A percentile compares a stretch with the other conserved stretches of the same genome.
phyloP scores from a whole-genome alignment of 2,797 vertebrate species.

The Cuniculus paca region DNA sequence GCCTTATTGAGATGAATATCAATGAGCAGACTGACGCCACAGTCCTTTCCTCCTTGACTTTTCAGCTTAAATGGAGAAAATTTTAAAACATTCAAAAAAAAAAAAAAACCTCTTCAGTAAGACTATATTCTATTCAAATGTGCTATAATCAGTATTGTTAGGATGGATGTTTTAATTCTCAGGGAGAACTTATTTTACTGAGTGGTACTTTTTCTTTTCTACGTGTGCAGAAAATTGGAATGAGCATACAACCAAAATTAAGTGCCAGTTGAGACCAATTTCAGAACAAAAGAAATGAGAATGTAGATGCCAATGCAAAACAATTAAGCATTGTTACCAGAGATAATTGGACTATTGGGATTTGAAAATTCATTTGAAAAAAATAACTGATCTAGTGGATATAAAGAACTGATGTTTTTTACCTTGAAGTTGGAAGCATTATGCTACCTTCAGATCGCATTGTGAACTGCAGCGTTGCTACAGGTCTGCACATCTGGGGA shows the following conservation, averaged over 20 bases:
- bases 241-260: neutral
- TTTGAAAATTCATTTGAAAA: conserved; percentile 49
- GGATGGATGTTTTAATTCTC: neutral
- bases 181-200: neutral
- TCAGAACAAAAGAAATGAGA: conserved; percentile 33
- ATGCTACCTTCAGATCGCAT: neutral
- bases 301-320: neutral
- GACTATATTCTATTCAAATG: neutral
- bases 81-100: neutral
- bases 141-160: neutral
- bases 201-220: neutral
- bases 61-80: neutral
- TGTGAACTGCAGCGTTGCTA: neutral
- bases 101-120: neutral
- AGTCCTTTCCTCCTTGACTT: neutral
- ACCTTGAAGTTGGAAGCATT: neutral
- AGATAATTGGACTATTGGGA: conserved; percentile 41
- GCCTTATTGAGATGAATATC: neutral
- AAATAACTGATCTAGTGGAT: neutral
- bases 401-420: neutral
- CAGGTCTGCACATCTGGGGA: neutral
- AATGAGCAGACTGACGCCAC: neutral
- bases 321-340: conserved; percentile 8
- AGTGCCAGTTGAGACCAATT: neutral
- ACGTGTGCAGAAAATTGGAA: neutral